phyloP scores from a whole-genome alignment of 2,888 invertebrate genomes.

The Chaetoderma sp. region DNA sequence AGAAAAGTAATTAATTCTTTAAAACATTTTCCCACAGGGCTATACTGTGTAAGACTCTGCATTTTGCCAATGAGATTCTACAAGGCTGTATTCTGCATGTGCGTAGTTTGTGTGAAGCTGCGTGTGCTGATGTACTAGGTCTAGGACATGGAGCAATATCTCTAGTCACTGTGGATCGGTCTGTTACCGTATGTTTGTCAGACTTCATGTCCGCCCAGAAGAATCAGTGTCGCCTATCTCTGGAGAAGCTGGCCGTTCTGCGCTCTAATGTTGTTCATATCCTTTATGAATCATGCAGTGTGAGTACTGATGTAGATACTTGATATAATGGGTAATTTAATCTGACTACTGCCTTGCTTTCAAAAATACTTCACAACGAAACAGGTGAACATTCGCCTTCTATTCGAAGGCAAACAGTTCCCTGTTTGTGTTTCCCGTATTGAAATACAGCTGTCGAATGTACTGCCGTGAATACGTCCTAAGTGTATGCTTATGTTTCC shows the following conservation, averaged over 20 bases:
- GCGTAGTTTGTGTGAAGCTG: constrained; percentile 61
- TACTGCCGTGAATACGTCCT: too few relatives aligned
- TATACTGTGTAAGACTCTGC: constrained; percentile 53
- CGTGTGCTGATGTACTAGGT: constrained; percentile 47
- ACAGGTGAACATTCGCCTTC: too few relatives aligned
- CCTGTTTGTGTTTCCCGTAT: too few relatives aligned
- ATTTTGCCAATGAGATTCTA: constrained; percentile 65
- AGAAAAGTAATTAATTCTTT: background rate
- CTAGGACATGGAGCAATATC: constrained; percentile 50
- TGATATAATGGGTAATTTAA: background rate
- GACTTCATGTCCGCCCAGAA: constrained; percentile 59
- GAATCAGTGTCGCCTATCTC: constrained; percentile 47
- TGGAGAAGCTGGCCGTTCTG: constrained; percentile 53
- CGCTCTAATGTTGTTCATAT: constrained; percentile 59
- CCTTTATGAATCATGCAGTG: constrained; percentile 67
- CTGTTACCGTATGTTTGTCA: constrained; percentile 51
- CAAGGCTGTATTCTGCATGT: constrained; percentile 67
- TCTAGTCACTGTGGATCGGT: constrained; percentile 55
- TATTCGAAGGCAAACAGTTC: too few relatives aligned
- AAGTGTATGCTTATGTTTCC: too few relatives aligned
- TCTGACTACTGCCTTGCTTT: background rate
- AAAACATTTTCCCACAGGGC: constrained; percentile 39
- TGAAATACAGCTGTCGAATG: too few relatives aligned
- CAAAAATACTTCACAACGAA: too few relatives aligned
- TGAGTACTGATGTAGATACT: too few relatives aligned